Base-by-base conservation (phyloP, 2,888 invertebrate species). In the Unio pictorum region DNA sequence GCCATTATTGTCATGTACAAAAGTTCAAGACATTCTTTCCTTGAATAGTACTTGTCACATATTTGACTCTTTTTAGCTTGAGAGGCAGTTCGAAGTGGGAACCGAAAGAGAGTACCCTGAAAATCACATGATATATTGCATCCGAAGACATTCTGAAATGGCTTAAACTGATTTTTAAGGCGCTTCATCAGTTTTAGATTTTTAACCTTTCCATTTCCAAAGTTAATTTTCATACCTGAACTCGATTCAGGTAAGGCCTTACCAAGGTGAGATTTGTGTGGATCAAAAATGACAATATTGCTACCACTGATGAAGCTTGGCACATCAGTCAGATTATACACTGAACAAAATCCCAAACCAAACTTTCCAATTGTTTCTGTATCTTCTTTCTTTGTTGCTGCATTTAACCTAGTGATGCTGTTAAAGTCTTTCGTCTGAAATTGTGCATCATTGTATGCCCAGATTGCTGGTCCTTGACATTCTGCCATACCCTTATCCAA, bases 291-390 rank as follows among this genome's bases (percentile, higher is more conserved):
- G 11, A 88, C 86, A 61, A 88, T 71, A 64, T 76, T 84, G 64
- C 84, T 72, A 6, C 85, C 74, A 66, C 86, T 87, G 26, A 89
- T 72, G 61, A 89, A 86, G 61, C 86, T 86, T 17, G 88, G 88
- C 5, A 87, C 85, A 79, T 88, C 88, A 11, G 87, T 88, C 18
- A 88, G 58, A 65, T 88, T 88, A 72, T 88, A 88, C 26, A 88
- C 86, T 17, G 87, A 79, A 68, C 87, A 87, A 78, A 88, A 88
- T 4, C 88, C 88, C 4, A 88, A 79, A 23, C 88, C 89, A 79
- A 88, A 88, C 61, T 84, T 79, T 20, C 88, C 89, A 64, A 88
- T 83, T 71, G 86, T 87, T 6, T 83, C 82, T 23, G 80, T 75
- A 34, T 85, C 78, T 8, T 75, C 69, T 67, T 81, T 79, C 69